Evolutionary conservation across 2,797 vertebrate genomes (phyloP).

Genomic region (Fratercula arctica): DNA sequence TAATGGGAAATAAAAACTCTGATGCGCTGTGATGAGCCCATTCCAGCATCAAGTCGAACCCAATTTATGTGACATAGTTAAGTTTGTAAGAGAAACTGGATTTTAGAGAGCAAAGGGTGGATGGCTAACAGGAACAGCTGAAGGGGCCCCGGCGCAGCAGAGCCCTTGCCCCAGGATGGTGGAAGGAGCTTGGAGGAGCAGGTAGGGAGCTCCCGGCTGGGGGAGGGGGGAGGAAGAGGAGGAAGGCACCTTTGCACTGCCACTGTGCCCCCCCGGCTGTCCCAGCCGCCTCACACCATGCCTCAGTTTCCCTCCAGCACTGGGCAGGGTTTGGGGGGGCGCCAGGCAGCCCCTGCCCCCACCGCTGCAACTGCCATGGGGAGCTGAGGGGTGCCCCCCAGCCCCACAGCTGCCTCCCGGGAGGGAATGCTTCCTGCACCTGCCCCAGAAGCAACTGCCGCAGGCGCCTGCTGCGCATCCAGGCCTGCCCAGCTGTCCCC

Average conservation of each 20-base stretch:
- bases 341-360: neutral
- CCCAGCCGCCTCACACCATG: rapidly evolving
- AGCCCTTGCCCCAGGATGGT: neutral
- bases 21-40: rapidly evolving
- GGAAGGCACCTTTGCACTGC: neutral
- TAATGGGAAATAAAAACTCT: neutral
- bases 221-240: too few relatives aligned
- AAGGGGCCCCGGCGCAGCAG: rapidly evolving
- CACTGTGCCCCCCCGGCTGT: rapidly evolving
- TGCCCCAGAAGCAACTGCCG: neutral
- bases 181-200: neutral
- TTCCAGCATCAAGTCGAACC: neutral
- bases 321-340: neutral
- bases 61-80: rapidly evolving
- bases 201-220: neutral
- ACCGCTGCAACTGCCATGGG: neutral
- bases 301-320: neutral
- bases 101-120: neutral
- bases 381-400: too few relatives aligned
- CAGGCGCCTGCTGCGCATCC: neutral
- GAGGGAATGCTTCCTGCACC: neutral
- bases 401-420: neutral
- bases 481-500: neutral
- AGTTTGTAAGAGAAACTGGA: neutral
- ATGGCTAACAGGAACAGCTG: rapidly evolving